Percentiles rank a stretch among this genome's conserved stretches.
These are phyloP conservation scores for Stylophora pistillata DNA, from an alignment of 64 coral and sea anemone species.

Conservation along the genomic window DNA sequence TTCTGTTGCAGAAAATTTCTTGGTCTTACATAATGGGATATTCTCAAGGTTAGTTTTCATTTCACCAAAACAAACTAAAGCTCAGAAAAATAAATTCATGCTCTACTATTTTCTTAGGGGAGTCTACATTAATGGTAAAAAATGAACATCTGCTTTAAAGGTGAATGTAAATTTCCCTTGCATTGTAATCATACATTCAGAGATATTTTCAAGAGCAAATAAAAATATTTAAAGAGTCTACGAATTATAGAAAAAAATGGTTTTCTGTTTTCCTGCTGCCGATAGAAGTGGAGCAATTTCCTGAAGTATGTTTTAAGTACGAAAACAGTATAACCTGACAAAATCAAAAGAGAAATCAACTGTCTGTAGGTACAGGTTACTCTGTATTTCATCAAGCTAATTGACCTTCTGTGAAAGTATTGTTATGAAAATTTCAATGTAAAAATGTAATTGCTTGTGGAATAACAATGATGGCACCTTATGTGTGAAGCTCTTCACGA, in stretches of 20 bases:
- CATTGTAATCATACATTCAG: slow-evolving; percentile 26
- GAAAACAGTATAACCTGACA: neutral
- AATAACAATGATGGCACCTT: slow-evolving; percentile 18
- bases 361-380: neutral
- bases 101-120: neutral
- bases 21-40: neutral
- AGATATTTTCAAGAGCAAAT: slow-evolving; percentile 39
- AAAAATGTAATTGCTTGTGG: slow-evolving; percentile 47
- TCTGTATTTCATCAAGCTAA: neutral
- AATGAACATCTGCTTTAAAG: slow-evolving; percentile 10
- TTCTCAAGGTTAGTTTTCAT: slow-evolving; percentile 8
- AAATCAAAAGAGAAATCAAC: neutral
- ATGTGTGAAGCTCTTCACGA: neutral
- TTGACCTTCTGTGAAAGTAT: slow-evolving; percentile 38
- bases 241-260: neutral
- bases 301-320: neutral
- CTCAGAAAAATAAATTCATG: neutral
- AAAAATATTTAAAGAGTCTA: neutral
- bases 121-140: neutral
- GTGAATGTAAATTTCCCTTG: slow-evolving; percentile 32
- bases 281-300: slow-evolving; percentile 4
- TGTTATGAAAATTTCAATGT: slow-evolving; percentile 48
- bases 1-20: slow-evolving; percentile 9
- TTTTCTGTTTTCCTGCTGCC: neutral
- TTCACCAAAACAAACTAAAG: neutral